Percentiles rank a stretch among this genome's conserved stretches.
Evolutionary conservation across 2,797 vertebrate species (phyloP).

Genomic region (Tympanoctomys barrerae): DNA sequence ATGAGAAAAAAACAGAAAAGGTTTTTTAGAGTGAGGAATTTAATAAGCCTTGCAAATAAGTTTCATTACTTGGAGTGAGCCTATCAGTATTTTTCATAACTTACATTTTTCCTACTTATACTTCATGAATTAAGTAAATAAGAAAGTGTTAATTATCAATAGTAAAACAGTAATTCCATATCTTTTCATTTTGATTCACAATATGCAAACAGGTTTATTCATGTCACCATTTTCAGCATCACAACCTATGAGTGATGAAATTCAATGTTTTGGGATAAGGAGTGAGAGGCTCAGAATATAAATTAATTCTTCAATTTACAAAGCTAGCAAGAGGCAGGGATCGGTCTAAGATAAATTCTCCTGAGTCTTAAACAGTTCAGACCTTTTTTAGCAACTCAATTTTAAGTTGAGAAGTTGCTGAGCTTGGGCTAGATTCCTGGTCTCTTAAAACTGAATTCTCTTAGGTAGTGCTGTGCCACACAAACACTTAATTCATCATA

Average conservation of each 20-base stretch:
- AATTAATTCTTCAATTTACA: conserved; percentile 9
- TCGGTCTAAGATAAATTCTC: neutral
- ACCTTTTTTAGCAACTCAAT: neutral
- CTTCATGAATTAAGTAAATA: neutral
- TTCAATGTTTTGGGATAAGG: neutral
- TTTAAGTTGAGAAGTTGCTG: conserved; percentile 48
- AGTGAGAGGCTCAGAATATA: neutral
- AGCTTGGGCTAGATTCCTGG: neutral
- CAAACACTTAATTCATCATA: neutral
- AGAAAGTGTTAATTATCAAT: neutral
- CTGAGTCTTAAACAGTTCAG: conserved; percentile 12
- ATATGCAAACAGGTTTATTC: neutral
- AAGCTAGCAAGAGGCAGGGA: neutral
- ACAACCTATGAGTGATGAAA: neutral
- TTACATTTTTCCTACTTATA: neutral
- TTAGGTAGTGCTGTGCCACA: neutral
- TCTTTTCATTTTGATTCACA: conserved; percentile 17
- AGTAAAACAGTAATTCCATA: neutral
- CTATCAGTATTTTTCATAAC: neutral
- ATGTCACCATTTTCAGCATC: neutral
- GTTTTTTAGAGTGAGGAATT: neutral
- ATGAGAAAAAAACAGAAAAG: neutral
- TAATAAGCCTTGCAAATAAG: neutral
- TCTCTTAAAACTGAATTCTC: conserved; percentile 56
- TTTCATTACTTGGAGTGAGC: neutral